Evolutionary conservation across 2,888 invertebrate species (phyloP).

Genomic region (Lacanobia wlatinum): DNA sequence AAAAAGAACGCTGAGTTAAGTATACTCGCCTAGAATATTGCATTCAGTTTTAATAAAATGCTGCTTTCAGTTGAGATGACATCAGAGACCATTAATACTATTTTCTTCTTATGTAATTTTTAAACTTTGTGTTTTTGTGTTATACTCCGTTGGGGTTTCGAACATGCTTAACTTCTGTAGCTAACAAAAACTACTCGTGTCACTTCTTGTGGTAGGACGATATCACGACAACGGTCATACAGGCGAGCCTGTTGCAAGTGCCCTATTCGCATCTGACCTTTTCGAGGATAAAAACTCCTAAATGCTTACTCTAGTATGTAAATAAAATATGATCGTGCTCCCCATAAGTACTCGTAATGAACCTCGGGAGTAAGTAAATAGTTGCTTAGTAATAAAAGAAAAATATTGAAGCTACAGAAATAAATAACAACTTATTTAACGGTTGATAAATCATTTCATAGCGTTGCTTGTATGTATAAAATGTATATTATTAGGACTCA

Average conservation of each 20-base stretch:
- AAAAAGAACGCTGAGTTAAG: no score
- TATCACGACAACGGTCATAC: neutral
- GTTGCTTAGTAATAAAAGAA: constrained; percentile 15
- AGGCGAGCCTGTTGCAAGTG: neutral
- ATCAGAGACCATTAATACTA: neutral
- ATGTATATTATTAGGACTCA: constrained; percentile 24
- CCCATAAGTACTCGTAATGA: constrained; percentile 15
- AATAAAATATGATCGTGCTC: constrained; percentile 17
- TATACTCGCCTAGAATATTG: no score
- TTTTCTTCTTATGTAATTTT: neutral
- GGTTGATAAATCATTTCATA: constrained; percentile 31
- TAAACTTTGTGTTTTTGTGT: neutral
- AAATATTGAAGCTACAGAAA: constrained; percentile 31
- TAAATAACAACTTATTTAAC: constrained; percentile 36
- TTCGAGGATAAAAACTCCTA: constrained; percentile 3
- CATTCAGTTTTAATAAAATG: neutral
- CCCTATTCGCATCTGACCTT: neutral
- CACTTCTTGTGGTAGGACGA: neutral
- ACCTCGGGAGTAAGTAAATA: constrained; percentile 35
- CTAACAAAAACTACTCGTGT: neutral
- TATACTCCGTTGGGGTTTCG: neutral
- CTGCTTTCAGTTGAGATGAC: neutral
- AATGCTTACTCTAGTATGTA: neutral
- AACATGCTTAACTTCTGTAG: neutral
- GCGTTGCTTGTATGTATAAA: constrained; percentile 29